Evolutionary conservation across 1,140 invertebrate genomes (phyloP), one percentile per base, ranked within the genome.

Genomic region (Conopomorpha cramerella): DNA sequence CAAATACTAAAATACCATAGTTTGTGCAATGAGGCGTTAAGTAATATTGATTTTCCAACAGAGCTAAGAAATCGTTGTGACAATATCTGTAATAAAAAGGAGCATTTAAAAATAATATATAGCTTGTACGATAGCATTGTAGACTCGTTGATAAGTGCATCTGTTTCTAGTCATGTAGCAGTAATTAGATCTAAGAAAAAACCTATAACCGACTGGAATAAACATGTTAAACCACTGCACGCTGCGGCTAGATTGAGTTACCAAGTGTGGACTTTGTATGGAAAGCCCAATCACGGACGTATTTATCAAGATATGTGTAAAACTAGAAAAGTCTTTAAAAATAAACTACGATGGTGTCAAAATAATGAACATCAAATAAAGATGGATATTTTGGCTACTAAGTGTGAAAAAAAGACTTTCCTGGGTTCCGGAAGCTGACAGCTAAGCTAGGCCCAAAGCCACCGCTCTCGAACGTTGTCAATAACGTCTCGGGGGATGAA

Each of bases 351-450:
- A n/a, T n/a, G n/a, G n/a, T n/a, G n/a, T n/a, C n/a, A n/a, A n/a
- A n/a, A n/a, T n/a, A n/a, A n/a, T n/a, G n/a, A n/a, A n/a, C n/a
- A n/a, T n/a, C n/a, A n/a, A n/a, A n/a, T n/a, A n/a, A n/a, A n/a
- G n/a, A n/a, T n/a, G n/a, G n/a, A 23, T 37, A 12, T 37, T 37
- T 37, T n/a, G n/a, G n/a, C n/a, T n/a, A n/a, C n/a, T n/a, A n/a
- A n/a, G n/a, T n/a, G n/a, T n/a, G n/a, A 30, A 37, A 23, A 30
- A 17, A 2, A 30, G 36, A 37, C 15, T 37, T 2, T 18, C n/a
- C 13, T 30, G 13, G n/a, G 14, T 14, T 19, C 36, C 13, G n/a
- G 17, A 10, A 13, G 17, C 15, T 8, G 8, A 13, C n/a, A 19
- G n/a, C 14, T 15, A 11, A 18, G n/a, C n/a, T n/a, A n/a, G n/a